phyloP scores from a whole-genome alignment of 2,113 vertebrate genomes.

The Crotophaga sulcirostris region DNA sequence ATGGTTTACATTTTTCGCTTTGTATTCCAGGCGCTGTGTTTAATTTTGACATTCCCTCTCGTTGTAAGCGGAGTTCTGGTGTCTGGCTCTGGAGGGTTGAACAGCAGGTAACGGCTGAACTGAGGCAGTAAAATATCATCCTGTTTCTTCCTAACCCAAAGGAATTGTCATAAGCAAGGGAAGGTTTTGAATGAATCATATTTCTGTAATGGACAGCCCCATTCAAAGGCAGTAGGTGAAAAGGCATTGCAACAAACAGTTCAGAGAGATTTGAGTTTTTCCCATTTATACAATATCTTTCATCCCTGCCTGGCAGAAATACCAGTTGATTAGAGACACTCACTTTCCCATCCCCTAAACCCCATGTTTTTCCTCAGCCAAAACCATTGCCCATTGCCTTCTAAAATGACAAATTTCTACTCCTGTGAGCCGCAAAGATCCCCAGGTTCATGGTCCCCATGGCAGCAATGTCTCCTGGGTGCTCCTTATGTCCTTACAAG shows the following conservation, averaged over 20 bases:
- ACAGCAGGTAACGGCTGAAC: not conserved
- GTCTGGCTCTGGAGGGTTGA: not conserved
- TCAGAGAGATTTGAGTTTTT: not conserved
- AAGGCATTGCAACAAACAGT: not conserved
- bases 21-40: not conserved
- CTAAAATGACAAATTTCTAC: not conserved
- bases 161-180: not conserved
- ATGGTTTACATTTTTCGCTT: not conserved
- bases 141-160: not conserved
- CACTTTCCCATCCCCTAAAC: not conserved
- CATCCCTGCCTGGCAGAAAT: not conserved
- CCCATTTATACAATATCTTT: not conserved
- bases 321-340: not conserved
- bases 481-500: not conserved
- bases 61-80: not conserved
- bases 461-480: not conserved
- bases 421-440: not conserved
- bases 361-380: not conserved
- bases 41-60: not conserved
- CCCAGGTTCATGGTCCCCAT: not conserved
- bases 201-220: not conserved
- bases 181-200: not conserved
- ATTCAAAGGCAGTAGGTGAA: not conserved
- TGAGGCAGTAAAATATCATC: not conserved
- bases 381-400: not conserved